Conservation (phyloP, 2,113 vertebrate genomes). For the Proteles cristata region DNA sequence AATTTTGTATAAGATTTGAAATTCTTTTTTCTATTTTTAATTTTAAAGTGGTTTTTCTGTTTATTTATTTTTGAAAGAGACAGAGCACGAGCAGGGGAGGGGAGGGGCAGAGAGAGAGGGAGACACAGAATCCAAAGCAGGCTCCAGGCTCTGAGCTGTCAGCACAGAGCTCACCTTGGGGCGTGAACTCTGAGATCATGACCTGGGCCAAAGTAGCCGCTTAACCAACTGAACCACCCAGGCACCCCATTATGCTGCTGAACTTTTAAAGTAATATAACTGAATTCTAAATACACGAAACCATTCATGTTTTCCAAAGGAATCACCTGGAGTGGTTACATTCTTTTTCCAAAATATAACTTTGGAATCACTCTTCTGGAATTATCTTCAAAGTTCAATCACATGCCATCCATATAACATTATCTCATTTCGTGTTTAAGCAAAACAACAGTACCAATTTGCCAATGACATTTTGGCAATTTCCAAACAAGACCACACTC, state of each 20-base stretch:
- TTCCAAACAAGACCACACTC: background rate
- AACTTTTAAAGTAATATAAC: constrained; percentile 1
- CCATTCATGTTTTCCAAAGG: background rate
- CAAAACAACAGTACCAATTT: background rate
- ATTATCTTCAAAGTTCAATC: background rate
- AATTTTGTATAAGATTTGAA: background rate
- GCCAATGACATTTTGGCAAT: background rate
- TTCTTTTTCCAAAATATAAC: background rate
- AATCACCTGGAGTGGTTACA: background rate
- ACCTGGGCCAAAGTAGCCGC: too few relatives aligned
- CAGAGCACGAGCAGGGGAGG: too few relatives aligned
- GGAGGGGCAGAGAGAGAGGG: too few relatives aligned
- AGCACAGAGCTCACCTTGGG: too few relatives aligned
- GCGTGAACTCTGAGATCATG: too few relatives aligned
- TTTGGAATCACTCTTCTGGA: background rate
- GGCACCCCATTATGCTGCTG: background rate
- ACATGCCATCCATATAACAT: background rate
- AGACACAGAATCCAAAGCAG: too few relatives aligned
- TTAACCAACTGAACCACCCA: too few relatives aligned
- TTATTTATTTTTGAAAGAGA: too few relatives aligned
- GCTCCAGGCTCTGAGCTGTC: too few relatives aligned
- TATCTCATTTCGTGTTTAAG: background rate
- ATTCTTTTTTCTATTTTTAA: background rate
- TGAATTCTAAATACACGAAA: constrained; percentile 2
- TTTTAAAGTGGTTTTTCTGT: background rate